phyloP scores from a whole-genome alignment of 2,113 vertebrate species.

The Zootoca vivipara region DNA sequence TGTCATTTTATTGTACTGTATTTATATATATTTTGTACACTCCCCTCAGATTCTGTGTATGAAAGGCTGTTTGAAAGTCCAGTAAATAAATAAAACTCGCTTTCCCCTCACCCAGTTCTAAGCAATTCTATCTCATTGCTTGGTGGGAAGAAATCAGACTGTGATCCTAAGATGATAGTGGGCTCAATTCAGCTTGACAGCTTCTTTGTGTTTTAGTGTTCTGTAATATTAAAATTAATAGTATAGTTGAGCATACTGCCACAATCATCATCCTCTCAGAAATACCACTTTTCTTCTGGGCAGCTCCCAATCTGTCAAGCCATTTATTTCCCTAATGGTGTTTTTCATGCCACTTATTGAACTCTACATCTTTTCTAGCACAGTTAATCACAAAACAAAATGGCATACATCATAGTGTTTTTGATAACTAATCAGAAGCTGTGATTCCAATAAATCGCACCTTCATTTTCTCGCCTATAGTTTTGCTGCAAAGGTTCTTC shows the following conservation, averaged over 20 bases:
- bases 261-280: not conserved
- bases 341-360: not conserved
- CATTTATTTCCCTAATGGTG: not conserved
- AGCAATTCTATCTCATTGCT: not conserved
- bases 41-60: no score
- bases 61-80: no score
- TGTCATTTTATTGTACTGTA: no score
- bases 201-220: not conserved
- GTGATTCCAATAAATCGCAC: conserved; percentile 67
- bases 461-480: conserved; percentile 99
- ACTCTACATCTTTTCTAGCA: not conserved
- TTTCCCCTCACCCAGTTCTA: not conserved
- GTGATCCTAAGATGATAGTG: not conserved
- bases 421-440: not conserved
- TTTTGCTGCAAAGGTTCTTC: conserved; percentile 98
- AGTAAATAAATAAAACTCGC: not conserved
- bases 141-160: not conserved
- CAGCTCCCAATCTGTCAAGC: not conserved
- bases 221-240: not conserved
- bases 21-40: no score
- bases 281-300: not conserved
- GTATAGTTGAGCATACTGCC: not conserved
- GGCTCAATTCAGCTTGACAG: not conserved
- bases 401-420: not conserved
- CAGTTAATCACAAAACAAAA: not conserved